Evolutionary conservation across 1,140 invertebrate species (phyloP).

Genomic region (Anoplophora glabripennis): DNA sequence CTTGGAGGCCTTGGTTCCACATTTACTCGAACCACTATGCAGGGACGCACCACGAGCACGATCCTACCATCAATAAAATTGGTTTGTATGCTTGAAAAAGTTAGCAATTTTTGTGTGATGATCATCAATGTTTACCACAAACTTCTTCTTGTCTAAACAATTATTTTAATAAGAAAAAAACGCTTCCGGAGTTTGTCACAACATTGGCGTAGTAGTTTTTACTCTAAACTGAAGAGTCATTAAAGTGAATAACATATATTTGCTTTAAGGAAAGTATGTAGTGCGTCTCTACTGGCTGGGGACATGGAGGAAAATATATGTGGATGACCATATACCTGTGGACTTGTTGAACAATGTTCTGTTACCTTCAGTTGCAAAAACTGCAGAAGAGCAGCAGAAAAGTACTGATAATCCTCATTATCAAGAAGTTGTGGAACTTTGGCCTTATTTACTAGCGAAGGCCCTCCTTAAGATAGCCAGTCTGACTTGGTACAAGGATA

Average conservation of each 20-base stretch:
- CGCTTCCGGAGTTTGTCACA: too few relatives aligned
- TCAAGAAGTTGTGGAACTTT: slow-evolving; percentile 26
- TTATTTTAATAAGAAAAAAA: too few relatives aligned
- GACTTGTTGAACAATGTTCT: slow-evolving; percentile 29
- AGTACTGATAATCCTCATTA: neutral
- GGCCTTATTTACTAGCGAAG: slow-evolving; percentile 43
- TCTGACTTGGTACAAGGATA: slow-evolving; percentile 31
- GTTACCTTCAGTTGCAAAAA: slow-evolving; percentile 26
- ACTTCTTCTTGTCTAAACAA: too few relatives aligned
- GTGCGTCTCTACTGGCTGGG: slow-evolving; percentile 43
- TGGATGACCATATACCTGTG: slow-evolving; percentile 41
- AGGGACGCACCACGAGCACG: slow-evolving; percentile 24
- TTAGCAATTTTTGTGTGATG: too few relatives aligned
- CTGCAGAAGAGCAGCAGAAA: slow-evolving; percentile 12
- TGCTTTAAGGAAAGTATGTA: slow-evolving; percentile 37
- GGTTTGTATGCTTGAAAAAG: slow-evolving; percentile 1
- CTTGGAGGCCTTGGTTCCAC: slow-evolving; percentile 45
- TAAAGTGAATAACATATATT: too few relatives aligned
- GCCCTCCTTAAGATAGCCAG: slow-evolving; percentile 42
- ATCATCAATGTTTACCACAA: too few relatives aligned
- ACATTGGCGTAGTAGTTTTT: too few relatives aligned
- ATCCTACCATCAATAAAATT: slow-evolving; percentile 3
- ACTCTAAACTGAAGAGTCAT: too few relatives aligned
- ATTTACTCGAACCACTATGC: slow-evolving; percentile 40
- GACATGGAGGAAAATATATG: slow-evolving; percentile 39